Percentiles rank a stretch among this genome's conserved stretches.
Conservation (phyloP, 2,888 invertebrate genomes). For the Heliconius aoede region DNA sequence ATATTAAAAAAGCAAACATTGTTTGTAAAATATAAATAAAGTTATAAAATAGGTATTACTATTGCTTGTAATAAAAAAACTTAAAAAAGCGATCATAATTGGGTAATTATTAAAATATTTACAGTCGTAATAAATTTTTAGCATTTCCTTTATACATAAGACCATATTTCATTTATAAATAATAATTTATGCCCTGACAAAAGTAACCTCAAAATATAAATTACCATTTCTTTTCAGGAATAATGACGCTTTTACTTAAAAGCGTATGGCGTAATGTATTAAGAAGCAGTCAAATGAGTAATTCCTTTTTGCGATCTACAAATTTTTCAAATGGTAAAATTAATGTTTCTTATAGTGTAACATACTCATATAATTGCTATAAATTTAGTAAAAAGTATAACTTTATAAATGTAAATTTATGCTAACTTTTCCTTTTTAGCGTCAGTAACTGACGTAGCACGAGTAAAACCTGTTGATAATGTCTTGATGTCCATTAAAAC, state of each 20-base stretch:
- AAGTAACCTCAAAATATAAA: conserved; percentile 13
- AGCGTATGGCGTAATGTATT: conserved; percentile 53
- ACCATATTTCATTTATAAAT: no score
- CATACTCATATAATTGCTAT: neutral
- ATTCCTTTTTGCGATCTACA: conserved; percentile 55
- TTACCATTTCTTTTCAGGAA: conserved; percentile 38
- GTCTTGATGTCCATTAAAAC: conserved; percentile 74
- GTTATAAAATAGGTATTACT: neutral
- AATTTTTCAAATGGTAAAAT: conserved; percentile 58
- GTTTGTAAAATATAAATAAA: neutral
- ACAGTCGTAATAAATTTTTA: neutral
- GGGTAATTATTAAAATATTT: neutral
- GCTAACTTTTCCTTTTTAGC: neutral
- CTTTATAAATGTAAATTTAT: neutral
- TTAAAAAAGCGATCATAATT: neutral
- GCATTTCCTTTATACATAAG: no score
- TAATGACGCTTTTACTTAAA: conserved; percentile 53
- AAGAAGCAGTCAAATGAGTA: conserved; percentile 52
- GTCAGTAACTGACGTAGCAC: conserved; percentile 60
- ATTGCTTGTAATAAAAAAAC: neutral
- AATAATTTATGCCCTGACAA: neutral
- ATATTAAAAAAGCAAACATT: neutral
- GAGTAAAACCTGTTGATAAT: conserved; percentile 65
- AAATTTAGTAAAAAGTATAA: neutral
- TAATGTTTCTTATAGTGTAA: neutral